Base-by-base conservation (phyloP, 2,113 vertebrate species). In the Epinephelus cyanopodus region DNA sequence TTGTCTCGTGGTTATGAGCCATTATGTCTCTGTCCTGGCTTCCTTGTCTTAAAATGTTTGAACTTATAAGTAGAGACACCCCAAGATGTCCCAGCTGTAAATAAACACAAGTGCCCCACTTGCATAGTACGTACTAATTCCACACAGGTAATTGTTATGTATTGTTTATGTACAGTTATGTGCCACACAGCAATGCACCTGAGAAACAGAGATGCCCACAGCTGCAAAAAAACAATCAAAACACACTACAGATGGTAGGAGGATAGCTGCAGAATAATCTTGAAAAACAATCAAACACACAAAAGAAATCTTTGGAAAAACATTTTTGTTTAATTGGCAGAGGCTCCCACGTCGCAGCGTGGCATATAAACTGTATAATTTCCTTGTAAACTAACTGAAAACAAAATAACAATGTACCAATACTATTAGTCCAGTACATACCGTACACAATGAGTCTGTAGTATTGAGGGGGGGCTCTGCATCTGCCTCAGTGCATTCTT, bases 21-120 rank as follows among this genome's bases (percentile, higher is more conserved):
- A 37, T 56, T 33, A 33, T 64, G 37, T 2, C 48, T 33, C 57
- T 72, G 64, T 3, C 56, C 63, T 63, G 42, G 7, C 12, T 84
- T 37, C 48, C 17, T 48, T 81, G 13, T 33, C 14, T 68, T 33
- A 47, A 23, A 63, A 74, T 50, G 17, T 79, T 62, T 75, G 27
- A 62, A 53, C 7, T 8, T 45, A 54, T 12, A 17, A 45, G 73
- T 42, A 63, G 18, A n/a, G 27, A 69, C 33, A 37, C 33, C 33
- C 33, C 33, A 37, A 37, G 11, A 10, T 23, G 3, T 58, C 25
- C 42, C 21, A 2, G 10, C 72, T 48, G 57, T 61, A 63, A 17
- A 78, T 21, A 63, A 52, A 47, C 58, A 74, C 17, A 52, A 62
- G 18, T 37, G 29, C 29, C 66, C 27, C 25, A 42, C 12, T 12